These are phyloP conservation scores for Anas georgica DNA, from an alignment of 2,797 vertebrate species.

Conservation along the genomic window DNA sequence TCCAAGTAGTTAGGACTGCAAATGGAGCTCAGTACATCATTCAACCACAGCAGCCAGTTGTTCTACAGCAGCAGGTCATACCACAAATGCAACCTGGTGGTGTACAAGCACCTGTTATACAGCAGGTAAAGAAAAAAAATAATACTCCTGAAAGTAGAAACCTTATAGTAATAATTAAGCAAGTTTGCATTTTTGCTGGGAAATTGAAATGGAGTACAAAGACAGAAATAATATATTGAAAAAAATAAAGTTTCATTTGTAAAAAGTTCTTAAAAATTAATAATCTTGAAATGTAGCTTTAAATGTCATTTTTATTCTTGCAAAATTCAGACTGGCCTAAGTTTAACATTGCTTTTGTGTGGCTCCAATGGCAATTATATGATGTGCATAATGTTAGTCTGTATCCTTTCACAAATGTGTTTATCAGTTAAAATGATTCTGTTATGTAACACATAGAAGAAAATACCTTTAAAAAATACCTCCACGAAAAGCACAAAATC, in stretches of 20 bases:
- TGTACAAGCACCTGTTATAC: constrained; percentile 96
- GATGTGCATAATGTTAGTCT: neutral
- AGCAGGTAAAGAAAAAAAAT: constrained; percentile 84
- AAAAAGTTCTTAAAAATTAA: neutral
- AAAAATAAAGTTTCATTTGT: neutral
- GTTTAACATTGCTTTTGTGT: neutral
- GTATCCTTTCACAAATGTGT: neutral
- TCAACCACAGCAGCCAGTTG: constrained; percentile 93
- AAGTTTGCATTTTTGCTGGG: neutral
- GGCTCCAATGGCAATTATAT: neutral
- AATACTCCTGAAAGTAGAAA: neutral
- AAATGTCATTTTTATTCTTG: neutral
- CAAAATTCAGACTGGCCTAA: neutral
- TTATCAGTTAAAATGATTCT: neutral
- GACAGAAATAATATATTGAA: neutral
- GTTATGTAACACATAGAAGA: neutral
- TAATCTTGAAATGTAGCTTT: neutral
- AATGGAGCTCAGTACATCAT: constrained; percentile 95
- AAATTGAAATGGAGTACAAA: neutral
- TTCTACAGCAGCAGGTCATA: constrained; percentile 92
- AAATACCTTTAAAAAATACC: neutral
- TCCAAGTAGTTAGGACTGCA: constrained; percentile 92
- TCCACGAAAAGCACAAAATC: neutral
- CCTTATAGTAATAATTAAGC: neutral
- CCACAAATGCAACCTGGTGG: constrained; percentile 93